phyloP scores from a whole-genome alignment of 2,797 vertebrate species.

The Salarias fasciatus region DNA sequence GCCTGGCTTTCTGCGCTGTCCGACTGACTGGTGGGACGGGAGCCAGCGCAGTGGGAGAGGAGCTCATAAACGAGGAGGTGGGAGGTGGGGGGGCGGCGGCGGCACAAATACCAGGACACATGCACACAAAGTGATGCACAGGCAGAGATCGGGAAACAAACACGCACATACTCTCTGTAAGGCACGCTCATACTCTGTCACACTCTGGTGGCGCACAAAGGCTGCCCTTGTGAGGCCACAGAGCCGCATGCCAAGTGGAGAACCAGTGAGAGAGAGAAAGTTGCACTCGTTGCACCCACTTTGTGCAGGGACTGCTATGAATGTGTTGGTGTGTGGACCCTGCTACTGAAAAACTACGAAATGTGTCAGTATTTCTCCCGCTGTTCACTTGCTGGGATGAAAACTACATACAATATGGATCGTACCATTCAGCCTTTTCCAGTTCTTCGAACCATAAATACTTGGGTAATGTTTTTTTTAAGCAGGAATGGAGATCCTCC shows the following conservation, averaged over 20 bases:
- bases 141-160: conserved; percentile 47
- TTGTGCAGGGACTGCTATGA: conserved; percentile 12
- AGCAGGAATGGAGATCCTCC: conserved; percentile 28
- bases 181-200: conserved; percentile 40
- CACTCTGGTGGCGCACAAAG: conserved; percentile 69
- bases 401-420: conserved; percentile 31
- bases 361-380: conserved; percentile 8
- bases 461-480: background rate
- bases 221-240: conserved; percentile 71
- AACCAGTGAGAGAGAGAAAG: conserved; percentile 3
- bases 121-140: conserved; percentile 22
- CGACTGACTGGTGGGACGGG: conserved; percentile 15
- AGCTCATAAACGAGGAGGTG: conserved; percentile 25
- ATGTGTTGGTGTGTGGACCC: background rate
- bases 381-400: conserved; percentile 6
- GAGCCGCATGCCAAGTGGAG: conserved; percentile 52
- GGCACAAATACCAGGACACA: conserved; percentile 41
- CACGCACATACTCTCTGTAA: conserved; percentile 47
- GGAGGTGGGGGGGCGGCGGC: too few species aligned
- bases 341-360: conserved; percentile 3
- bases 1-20: conserved; percentile 32
- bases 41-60: conserved; percentile 55
- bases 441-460: too few species aligned
- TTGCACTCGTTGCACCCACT: conserved; percentile 31
- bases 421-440: conserved; percentile 1